A percentile compares a stretch with the other conserved stretches of the same genome.
phyloP scores from a whole-genome alignment of 2,113 vertebrate genomes.

The Apodemus sylvaticus region DNA sequence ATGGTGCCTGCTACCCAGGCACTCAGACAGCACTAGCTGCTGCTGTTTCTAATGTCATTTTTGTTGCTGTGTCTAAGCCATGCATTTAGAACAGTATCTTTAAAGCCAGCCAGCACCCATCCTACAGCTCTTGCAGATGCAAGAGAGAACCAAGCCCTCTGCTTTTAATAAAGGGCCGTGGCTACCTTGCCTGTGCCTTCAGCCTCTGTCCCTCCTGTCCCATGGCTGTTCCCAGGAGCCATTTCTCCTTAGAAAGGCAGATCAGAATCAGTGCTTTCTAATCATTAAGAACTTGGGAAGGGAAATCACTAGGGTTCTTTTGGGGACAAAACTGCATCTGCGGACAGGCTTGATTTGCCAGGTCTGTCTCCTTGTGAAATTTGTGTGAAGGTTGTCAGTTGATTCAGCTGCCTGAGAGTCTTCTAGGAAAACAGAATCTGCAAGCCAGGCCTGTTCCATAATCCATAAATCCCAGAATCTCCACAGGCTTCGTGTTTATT shows the following conservation, averaged over 20 bases:
- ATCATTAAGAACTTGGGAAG: background rate
- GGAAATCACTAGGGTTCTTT: background rate
- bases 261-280: background rate
- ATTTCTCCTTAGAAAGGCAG: constrained; percentile 15
- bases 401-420: background rate
- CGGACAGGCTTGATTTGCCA: background rate
- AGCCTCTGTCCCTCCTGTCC: background rate
- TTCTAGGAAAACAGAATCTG: constrained; percentile 29
- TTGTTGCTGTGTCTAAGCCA: background rate
- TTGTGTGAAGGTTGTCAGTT: background rate
- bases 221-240: background rate
- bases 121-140: background rate
- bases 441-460: background rate
- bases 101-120: background rate
- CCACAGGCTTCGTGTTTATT: background rate
- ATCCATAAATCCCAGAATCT: background rate
- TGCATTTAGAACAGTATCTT: background rate
- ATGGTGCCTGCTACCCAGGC: background rate
- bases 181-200: background rate
- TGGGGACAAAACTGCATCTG: background rate
- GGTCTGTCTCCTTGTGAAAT: background rate
- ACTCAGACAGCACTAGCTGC: background rate
- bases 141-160: background rate
- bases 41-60: background rate
- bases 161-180: background rate